Conservation (phyloP, 37 sponge, comb jelly and placozoan species). For the Eunapius fragilis region DNA sequence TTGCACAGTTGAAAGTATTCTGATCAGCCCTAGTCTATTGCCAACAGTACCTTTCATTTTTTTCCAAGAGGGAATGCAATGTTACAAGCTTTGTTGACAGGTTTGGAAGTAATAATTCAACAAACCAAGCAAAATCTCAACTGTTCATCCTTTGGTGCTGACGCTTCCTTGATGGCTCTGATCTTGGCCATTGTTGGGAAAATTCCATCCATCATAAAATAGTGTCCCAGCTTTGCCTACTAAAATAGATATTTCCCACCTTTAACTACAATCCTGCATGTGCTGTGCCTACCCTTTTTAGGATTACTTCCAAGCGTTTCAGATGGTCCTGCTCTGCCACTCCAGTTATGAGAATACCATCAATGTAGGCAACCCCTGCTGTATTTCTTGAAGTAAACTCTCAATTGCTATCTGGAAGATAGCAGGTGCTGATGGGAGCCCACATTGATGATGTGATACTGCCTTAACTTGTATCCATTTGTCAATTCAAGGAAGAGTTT, state of each 20-base stretch:
- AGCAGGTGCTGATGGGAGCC: slow-evolving; percentile 28
- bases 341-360: slow-evolving; percentile 36
- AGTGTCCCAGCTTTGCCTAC: slow-evolving; percentile 39
- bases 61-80: slow-evolving; percentile 14
- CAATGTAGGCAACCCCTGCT: slow-evolving; percentile 23
- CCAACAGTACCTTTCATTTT: slow-evolving; percentile 6
- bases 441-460: too few species aligned
- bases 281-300: slow-evolving; percentile 16
- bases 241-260: slow-evolving; percentile 45
- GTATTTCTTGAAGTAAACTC: slow-evolving; percentile 10
- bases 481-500: background rate
- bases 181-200: slow-evolving; percentile 5
- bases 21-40: slow-evolving; percentile 22
- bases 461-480: too few species aligned
- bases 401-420: slow-evolving; percentile 47
- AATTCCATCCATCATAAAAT: slow-evolving; percentile 18
- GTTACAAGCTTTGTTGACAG: slow-evolving; percentile 18
- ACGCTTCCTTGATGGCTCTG: too few species aligned
- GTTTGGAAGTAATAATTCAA: slow-evolving; percentile 53
- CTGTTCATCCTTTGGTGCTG: slow-evolving; percentile 1
- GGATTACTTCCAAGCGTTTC: slow-evolving; percentile 7
- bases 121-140: slow-evolving; percentile 33
- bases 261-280: slow-evolving; percentile 54
- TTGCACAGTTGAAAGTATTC: too few species aligned
- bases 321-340: slow-evolving; percentile 9